Conservation (phyloP, 2,888 invertebrate genomes). For the Nemotelus pantherinus region DNA sequence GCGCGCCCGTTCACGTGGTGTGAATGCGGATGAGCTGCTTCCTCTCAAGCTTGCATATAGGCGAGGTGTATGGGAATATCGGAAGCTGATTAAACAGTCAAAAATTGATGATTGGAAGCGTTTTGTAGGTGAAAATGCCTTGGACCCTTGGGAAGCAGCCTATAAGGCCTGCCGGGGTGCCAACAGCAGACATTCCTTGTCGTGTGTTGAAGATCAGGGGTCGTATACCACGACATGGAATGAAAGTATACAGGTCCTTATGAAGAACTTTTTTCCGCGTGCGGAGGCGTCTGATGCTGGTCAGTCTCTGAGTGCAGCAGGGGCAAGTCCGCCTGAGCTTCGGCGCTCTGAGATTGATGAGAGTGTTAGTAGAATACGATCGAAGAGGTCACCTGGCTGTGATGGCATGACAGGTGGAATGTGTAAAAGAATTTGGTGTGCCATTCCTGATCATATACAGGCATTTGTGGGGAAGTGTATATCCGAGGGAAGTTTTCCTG, state of each 20-base stretch:
- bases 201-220: too few relatives aligned
- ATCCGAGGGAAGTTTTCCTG: neutral
- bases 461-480: too few relatives aligned
- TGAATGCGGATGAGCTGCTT: too few relatives aligned
- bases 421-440: neutral
- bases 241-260: neutral
- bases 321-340: neutral
- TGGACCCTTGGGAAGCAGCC: too few relatives aligned
- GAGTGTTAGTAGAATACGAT: neutral
- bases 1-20: too few relatives aligned
- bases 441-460: neutral
- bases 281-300: neutral
- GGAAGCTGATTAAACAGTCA: too few relatives aligned
- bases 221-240: neutral
- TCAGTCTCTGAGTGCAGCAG: neutral
- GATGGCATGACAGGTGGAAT: constrained; percentile 1
- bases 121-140: neutral
- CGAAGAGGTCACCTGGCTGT: neutral
- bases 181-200: too few relatives aligned
- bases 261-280: neutral
- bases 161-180: too few relatives aligned
- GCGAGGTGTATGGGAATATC: neutral
- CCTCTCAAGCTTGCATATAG: too few relatives aligned
- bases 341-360: neutral
- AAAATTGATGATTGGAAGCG: neutral